Evolutionary conservation across 2,888 invertebrate genomes (phyloP).

Genomic region (Mayetiola destructor): DNA sequence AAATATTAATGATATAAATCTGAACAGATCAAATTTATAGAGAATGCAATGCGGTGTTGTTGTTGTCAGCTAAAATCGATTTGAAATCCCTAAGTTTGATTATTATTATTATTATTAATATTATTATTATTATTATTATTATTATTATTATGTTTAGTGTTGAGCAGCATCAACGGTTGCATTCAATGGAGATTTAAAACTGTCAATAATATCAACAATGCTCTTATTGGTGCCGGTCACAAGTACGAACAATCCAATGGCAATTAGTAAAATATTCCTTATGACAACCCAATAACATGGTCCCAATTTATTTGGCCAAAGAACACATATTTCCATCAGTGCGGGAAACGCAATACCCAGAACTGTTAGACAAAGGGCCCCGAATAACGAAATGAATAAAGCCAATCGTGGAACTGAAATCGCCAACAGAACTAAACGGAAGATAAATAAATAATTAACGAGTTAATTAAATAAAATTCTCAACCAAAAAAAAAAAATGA

Average conservation of each 20-base stretch:
- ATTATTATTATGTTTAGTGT: no score
- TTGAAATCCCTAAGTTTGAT: no score
- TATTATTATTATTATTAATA: no score
- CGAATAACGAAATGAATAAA: conserved; percentile 64
- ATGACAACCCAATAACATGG: not conserved
- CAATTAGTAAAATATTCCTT: conserved; percentile 38
- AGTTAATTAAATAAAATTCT: not conserved
- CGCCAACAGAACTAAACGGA: conserved; percentile 56
- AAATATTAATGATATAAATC: no score
- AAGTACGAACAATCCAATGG: conserved; percentile 52
- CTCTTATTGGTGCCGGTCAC: conserved; percentile 57
- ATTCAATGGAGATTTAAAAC: no score
- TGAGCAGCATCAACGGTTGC: no score
- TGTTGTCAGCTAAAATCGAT: no score
- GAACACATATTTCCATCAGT: conserved; percentile 39
- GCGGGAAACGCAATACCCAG: conserved; percentile 84
- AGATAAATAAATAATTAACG: not conserved
- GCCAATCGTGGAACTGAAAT: conserved; percentile 74
- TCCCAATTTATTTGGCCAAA: not conserved
- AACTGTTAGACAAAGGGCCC: conserved; percentile 79
- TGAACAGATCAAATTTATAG: no score
- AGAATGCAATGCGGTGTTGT: no score
- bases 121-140: no score
- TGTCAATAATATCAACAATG: conserved; percentile 17
- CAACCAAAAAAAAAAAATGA: no score